phyloP scores from a whole-genome alignment of 2,113 vertebrate species.

The Glaucidium brasilianum region DNA sequence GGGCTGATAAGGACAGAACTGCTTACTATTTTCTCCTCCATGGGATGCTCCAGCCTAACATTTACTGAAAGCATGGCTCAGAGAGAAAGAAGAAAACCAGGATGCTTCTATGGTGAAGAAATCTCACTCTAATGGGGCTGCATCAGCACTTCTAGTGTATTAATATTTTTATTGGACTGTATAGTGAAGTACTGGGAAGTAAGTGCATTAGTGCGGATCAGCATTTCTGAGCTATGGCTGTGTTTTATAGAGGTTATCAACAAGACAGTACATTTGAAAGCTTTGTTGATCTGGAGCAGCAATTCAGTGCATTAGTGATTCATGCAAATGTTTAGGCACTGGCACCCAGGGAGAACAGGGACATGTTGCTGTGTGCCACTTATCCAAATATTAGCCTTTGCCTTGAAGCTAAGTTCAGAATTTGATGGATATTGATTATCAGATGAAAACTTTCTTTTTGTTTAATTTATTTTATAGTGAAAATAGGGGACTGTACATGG shows the following conservation, averaged over 20 bases:
- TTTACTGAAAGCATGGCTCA: not conserved
- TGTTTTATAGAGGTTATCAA: slow-evolving; percentile 51
- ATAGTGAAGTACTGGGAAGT: slow-evolving; percentile 8
- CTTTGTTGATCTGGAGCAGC: slow-evolving; percentile 48
- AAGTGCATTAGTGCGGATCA: slow-evolving; percentile 28
- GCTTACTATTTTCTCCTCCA: not conserved
- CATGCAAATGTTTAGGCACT: not conserved
- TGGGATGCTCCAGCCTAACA: not conserved
- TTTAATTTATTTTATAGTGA: not conserved
- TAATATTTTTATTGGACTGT: slow-evolving; percentile 56
- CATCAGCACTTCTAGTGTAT: slow-evolving; percentile 48
- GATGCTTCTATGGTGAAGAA: not conserved
- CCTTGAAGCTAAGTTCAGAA: not conserved
- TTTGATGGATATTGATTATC: slow-evolving; percentile 3
- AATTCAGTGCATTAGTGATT: slow-evolving; percentile 34
- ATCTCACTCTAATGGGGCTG: slow-evolving; percentile 7
- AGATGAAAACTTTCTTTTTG: not conserved
- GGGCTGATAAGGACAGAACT: not conserved
- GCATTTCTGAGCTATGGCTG: slow-evolving; percentile 27
- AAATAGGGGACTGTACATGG: not conserved
- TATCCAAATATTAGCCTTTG: not conserved
- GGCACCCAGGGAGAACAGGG: not conserved
- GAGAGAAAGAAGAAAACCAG: not conserved
- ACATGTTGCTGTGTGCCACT: not conserved
- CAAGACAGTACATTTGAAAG: slow-evolving; percentile 14